A percentile compares a stretch with the other conserved stretches of the same genome.
Evolutionary conservation across 2,113 vertebrate species (phyloP).

Genomic region (Castor canadensis): DNA sequence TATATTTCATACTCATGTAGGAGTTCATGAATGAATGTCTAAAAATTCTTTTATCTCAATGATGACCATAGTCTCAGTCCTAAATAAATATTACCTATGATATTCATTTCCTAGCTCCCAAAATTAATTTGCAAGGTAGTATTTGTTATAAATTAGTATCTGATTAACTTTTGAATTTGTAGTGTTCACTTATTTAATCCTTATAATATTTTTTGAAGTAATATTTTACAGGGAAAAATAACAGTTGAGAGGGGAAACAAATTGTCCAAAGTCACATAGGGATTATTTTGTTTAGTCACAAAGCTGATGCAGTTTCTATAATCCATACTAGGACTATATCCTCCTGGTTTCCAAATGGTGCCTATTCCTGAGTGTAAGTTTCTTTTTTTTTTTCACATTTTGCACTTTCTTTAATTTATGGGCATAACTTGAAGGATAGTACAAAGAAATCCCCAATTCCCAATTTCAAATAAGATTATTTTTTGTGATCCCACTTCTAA

Average conservation of each 20-base stretch:
- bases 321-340: neutral
- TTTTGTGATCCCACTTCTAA: neutral
- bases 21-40: neutral
- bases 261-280: neutral
- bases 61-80: neutral
- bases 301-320: neutral
- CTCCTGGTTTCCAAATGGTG: neutral
- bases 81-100: neutral
- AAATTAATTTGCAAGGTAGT: too few relatives aligned
- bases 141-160: neutral
- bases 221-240: neutral
- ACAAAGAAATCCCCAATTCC: neutral
- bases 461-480: neutral
- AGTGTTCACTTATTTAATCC: neutral
- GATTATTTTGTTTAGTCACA: neutral
- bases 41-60: neutral
- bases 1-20: neutral
- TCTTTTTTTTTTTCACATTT: neutral
- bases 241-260: neutral
- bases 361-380: neutral
- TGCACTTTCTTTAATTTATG: neutral
- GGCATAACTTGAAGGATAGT: neutral
- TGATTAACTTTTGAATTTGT: neutral
- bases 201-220: neutral
- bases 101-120: neutral